Conservation (phyloP, 2,888 invertebrate species). For the Meloe dianella region DNA sequence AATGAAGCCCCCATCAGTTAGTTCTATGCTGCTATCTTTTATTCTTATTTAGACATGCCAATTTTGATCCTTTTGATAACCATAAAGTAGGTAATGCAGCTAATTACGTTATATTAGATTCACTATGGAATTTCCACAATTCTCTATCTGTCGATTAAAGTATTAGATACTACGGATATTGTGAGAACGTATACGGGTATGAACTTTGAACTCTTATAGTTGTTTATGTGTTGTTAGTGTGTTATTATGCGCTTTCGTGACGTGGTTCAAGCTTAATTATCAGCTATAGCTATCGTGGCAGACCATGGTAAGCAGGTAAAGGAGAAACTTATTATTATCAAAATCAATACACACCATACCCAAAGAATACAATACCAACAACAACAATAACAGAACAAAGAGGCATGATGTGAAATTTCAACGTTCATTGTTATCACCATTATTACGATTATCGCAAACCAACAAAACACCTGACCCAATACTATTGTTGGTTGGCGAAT, state of each 20-base stretch:
- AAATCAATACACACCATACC: conserved; percentile 30
- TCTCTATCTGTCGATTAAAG: not conserved
- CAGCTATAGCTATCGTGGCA: conserved; percentile 27
- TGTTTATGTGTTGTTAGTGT: conserved; percentile 9
- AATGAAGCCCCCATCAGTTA: not conserved
- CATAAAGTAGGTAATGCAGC: not conserved
- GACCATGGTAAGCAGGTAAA: conserved; percentile 23
- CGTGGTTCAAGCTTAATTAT: conserved; percentile 26
- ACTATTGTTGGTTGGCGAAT: conserved; percentile 10
- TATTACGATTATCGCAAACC: not conserved
- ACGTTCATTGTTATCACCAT: conserved; percentile 26
- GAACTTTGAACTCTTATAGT: not conserved
- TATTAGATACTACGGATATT: not conserved
- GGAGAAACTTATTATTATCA: conserved; percentile 32
- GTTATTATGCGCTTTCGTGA: conserved; percentile 22
- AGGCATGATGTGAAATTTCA: conserved; percentile 34
- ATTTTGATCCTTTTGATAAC: not conserved
- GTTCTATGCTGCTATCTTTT: not conserved
- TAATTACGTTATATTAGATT: not conserved
- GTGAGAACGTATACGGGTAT: not conserved
- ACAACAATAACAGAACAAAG: conserved; percentile 24
- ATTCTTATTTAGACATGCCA: not conserved
- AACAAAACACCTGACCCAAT: conserved; percentile 20
- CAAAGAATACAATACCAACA: conserved; percentile 19
- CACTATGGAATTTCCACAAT: not conserved